Evolutionary conservation across 1,140 invertebrate species (phyloP), one percentile per base, ranked within the genome.

Genomic region (Solenopsis invicta): DNA sequence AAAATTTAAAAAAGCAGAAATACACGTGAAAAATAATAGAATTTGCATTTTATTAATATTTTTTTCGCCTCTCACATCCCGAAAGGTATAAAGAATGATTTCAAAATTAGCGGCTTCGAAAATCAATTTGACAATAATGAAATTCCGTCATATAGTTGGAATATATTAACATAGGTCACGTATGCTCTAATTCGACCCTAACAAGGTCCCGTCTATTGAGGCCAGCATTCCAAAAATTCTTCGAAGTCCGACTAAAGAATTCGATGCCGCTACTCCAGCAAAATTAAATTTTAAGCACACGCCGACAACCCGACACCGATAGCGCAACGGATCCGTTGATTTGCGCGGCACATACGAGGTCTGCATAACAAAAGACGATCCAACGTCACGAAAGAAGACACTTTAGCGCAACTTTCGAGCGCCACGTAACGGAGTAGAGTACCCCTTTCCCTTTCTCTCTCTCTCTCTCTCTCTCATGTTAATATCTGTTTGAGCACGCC

Each of bases 401-500:
- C 80, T 84, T 84, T 84, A 21, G 80, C 41, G 80, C 24, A 84
- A 74, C 80, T 84, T 84, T 84, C 37, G 54, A 84, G 80, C 69
- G 48, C 10, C 61, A 66, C 34, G n/a, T 69, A 66, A 80, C 37
- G 61, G 48, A 34, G 74, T 4, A 56, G 18, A 16, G 13, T 54
- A 10, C 18, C 37, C 18, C 4, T 34, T 74, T 64, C 34, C 56
- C 54, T 67, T 29, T 59, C 41, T 64, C 48, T 71, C 71, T 61
- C 16, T 50, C 52, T 54, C 56, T 71, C 52, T 61, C 34, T 76
- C 59, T 54, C 24, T 21, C 50, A 50, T 24, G 62, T 45, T 86
- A 90, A 90, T 88, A 88, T 90, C 87, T 90, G 88, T 86, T 76
- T 75, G 77, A 81, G 75, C 62, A 84, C 62, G 74, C 75, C 75